A percentile compares a stretch with the other conserved stretches of the same genome.
phyloP scores from a whole-genome alignment of 2,888 invertebrate genomes.

The Lasioglossum leucozonium region DNA sequence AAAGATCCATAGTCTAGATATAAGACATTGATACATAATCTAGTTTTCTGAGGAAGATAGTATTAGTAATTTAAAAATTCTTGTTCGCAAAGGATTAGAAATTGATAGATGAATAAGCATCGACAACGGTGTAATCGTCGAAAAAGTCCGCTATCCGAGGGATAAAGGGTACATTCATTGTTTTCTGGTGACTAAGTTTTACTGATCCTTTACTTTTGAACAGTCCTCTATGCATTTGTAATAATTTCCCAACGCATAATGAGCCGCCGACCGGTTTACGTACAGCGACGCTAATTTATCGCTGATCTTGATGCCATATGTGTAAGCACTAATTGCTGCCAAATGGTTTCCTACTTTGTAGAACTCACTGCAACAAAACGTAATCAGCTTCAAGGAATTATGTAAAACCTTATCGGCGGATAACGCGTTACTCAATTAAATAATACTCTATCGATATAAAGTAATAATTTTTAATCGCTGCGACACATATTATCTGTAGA shows the following conservation, averaged over 20 bases:
- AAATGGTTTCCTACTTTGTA: conserved; percentile 90
- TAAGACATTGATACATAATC: no score
- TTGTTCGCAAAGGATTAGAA: no score
- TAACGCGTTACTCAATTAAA: not conserved
- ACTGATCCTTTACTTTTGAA: conserved; percentile 84
- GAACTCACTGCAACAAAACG: conserved; percentile 86
- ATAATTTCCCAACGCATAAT: conserved; percentile 91
- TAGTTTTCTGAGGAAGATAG: no score
- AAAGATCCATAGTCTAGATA: no score
- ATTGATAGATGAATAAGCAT: no score
- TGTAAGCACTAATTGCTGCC: conserved; percentile 93
- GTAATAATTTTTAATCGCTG: not conserved
- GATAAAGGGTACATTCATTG: not conserved
- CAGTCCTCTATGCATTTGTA: conserved; percentile 88
- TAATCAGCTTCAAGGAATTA: not conserved
- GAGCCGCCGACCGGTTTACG: conserved; percentile 92
- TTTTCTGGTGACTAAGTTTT: not conserved
- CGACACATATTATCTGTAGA: no score
- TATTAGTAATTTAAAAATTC: no score
- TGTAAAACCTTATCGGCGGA: not conserved
- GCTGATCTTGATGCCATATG: conserved; percentile 91
- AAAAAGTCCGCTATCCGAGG: not conserved
- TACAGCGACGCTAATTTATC: conserved; percentile 90
- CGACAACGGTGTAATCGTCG: no score
- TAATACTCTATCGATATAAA: not conserved